A percentile compares a stretch with the other conserved stretches of the same genome.
phyloP scores from a whole-genome alignment of 2,113 vertebrate species.

The Crotophaga sulcirostris region DNA sequence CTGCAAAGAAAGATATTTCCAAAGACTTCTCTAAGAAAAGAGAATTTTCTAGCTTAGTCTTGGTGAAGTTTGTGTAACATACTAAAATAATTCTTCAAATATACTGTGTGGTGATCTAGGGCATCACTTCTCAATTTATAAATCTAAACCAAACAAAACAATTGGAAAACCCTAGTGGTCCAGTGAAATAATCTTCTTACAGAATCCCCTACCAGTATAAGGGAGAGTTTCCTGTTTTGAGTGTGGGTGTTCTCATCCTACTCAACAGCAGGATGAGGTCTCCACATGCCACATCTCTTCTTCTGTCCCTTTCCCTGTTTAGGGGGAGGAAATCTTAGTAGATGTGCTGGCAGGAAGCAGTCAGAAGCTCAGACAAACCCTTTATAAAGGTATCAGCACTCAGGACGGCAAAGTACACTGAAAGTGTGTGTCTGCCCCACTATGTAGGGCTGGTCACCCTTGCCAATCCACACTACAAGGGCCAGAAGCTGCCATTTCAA shows the following conservation, averaged over 20 bases:
- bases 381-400: background rate
- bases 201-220: background rate
- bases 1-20: background rate
- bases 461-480: accelerated
- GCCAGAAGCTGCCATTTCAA: background rate
- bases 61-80: background rate
- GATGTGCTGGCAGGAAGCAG: background rate
- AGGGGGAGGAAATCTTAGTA: background rate
- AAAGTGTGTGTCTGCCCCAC: background rate
- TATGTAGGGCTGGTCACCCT: background rate
- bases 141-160: background rate
- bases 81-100: background rate
- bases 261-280: background rate
- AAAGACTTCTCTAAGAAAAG: background rate
- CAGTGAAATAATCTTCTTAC: background rate
- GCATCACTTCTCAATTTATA: background rate
- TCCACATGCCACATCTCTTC: background rate
- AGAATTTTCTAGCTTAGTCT: background rate
- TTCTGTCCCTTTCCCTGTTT: background rate
- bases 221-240: background rate
- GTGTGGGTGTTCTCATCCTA: background rate
- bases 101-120: background rate
- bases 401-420: background rate
- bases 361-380: background rate
- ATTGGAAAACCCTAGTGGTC: background rate